A percentile compares a stretch with the other conserved stretches of the same genome.
Evolutionary conservation across 2,113 vertebrate genomes (phyloP).

Genomic region (Cephalopterus ornatus): DNA sequence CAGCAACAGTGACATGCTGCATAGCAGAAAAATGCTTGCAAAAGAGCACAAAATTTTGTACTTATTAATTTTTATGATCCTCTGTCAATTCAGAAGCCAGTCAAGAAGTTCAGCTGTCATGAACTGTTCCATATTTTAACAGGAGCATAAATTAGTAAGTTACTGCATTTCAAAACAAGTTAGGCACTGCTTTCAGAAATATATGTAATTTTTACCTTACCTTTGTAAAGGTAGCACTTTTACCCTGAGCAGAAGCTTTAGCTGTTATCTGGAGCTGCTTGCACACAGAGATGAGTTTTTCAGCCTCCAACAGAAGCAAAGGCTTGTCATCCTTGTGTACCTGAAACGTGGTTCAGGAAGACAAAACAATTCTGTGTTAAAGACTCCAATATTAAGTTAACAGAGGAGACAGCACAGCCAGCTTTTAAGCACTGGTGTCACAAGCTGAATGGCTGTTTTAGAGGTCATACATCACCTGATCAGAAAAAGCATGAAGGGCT

Average conservation of each 20-base stretch:
- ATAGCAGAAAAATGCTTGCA: background rate
- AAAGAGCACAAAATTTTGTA: background rate
- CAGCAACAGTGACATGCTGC: background rate
- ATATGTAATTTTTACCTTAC: constrained; percentile 59
- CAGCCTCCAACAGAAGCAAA: constrained; percentile 84
- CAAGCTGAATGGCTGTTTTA: background rate
- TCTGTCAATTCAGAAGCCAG: background rate
- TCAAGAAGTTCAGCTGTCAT: background rate
- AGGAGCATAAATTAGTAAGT: background rate
- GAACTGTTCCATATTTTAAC: background rate
- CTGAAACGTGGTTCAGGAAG: constrained; percentile 68
- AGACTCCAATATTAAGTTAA: background rate
- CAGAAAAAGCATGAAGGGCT: constrained; percentile 81
- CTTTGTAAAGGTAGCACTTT: constrained; percentile 91
- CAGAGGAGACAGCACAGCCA: background rate
- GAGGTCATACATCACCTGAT: constrained; percentile 80
- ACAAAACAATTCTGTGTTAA: background rate
- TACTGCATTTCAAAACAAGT: background rate
- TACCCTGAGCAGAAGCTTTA: constrained; percentile 85
- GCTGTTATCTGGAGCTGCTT: constrained; percentile 88
- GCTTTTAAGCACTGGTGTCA: background rate
- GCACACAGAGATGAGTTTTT: constrained; percentile 86
- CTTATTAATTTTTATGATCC: background rate
- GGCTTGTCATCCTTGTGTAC: constrained; percentile 85
- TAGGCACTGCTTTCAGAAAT: background rate